Evolutionary conservation across 2,888 invertebrate species (phyloP).

Genomic region (Limnephilus auricula): DNA sequence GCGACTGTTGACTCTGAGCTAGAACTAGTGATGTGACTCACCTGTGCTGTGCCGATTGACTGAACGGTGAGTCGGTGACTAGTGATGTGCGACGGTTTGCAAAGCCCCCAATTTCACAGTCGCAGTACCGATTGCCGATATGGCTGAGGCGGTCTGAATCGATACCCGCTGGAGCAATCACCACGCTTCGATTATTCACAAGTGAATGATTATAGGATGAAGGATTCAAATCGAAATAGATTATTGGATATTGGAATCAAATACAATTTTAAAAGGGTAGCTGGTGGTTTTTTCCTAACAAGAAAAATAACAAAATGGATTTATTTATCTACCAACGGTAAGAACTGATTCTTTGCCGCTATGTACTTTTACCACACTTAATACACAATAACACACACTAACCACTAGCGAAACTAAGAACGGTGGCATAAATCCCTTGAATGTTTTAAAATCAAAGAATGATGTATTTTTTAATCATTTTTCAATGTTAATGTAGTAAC

Average conservation of each 20-base stretch:
- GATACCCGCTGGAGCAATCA: constrained; percentile 35
- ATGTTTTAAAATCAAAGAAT: too few species aligned
- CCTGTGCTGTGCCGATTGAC: constrained; percentile 6
- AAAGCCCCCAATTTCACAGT: constrained; percentile 60
- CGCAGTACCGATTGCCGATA: background rate
- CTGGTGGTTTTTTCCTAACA: background rate
- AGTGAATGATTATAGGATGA: constrained; percentile 13
- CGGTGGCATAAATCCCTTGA: too few species aligned
- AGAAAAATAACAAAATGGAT: background rate
- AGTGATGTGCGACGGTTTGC: constrained; percentile 42
- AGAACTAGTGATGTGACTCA: constrained; percentile 29
- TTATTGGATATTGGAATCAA: background rate
- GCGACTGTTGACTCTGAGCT: background rate
- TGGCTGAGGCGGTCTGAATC: constrained; percentile 30
- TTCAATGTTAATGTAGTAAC: too few species aligned
- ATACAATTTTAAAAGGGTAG: background rate
- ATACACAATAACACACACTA: too few species aligned
- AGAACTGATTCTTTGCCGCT: background rate
- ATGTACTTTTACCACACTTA: too few species aligned
- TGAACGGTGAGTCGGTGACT: constrained; percentile 21
- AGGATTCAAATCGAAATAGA: background rate
- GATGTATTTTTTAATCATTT: too few species aligned
- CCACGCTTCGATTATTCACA: constrained; percentile 38
- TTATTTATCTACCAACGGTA: background rate
- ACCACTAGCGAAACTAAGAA: too few species aligned